Percentiles rank a stretch among this genome's conserved stretches.
Conservation (phyloP, 2,888 invertebrate species). For the Drosophila paranaensis region DNA sequence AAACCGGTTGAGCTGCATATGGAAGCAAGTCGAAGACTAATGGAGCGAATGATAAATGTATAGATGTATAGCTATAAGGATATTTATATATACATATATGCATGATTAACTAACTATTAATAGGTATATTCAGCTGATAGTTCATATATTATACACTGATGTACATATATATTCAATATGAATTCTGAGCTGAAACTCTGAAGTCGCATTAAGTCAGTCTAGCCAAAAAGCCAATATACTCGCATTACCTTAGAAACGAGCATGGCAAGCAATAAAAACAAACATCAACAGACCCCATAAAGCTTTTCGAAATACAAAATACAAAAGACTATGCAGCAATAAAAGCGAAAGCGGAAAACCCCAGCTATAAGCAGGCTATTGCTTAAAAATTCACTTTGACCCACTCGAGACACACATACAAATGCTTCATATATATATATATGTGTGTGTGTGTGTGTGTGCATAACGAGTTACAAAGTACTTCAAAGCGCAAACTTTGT, state of each 20-base stretch:
- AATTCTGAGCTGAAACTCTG: no score
- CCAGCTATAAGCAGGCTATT: neutral
- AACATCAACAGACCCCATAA: conserved; percentile 2
- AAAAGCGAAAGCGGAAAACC: conserved; percentile 15
- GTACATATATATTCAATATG: no score
- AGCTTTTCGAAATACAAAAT: conserved; percentile 3
- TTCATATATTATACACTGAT: no score
- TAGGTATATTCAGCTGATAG: no score
- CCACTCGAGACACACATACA: conserved; percentile 6
- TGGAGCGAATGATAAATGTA: neutral
- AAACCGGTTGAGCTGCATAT: neutral
- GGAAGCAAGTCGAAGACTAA: no score
- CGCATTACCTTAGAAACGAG: no score
- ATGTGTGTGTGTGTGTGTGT: neutral
- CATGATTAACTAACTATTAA: no score
- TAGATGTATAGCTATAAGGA: neutral
- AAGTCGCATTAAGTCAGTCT: neutral
- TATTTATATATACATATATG: no score
- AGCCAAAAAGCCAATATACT: neutral
- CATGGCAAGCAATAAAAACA: conserved; percentile 1
- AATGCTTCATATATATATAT: neutral
- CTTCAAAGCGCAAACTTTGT: conserved; percentile 9
- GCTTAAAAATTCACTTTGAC: conserved; percentile 31
- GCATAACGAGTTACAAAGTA: neutral
- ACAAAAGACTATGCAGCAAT: conserved; percentile 31